phyloP scores from a whole-genome alignment of 2,888 invertebrate genomes.

The Dasysyrphus albostriatus region DNA sequence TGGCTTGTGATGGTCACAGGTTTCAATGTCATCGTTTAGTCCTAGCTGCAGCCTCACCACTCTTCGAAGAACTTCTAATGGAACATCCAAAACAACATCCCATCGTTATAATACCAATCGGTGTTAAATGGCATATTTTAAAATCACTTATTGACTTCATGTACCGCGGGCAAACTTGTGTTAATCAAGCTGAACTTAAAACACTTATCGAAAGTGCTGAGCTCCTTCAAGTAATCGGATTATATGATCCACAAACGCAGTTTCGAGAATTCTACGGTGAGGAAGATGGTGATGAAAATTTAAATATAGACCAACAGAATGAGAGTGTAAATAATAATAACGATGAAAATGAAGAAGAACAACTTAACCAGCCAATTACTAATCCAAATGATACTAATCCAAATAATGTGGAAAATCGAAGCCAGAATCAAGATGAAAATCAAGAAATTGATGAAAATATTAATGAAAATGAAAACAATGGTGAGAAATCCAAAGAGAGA shows the following conservation, averaged over 20 bases:
- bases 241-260: slow-evolving; percentile 74
- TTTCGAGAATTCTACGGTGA: slow-evolving; percentile 31
- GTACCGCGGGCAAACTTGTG: slow-evolving; percentile 93
- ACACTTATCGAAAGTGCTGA: slow-evolving; percentile 91
- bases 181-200: slow-evolving; percentile 90
- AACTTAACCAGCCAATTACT: neutral
- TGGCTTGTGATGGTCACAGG: slow-evolving; percentile 92
- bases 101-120: slow-evolving; percentile 90
- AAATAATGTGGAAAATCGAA: neutral
- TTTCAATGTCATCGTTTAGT: slow-evolving; percentile 92
- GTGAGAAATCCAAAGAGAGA: neutral
- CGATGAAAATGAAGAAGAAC: neutral
- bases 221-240: slow-evolving; percentile 90
- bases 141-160: slow-evolving; percentile 92
- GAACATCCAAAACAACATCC: slow-evolving; percentile 91
- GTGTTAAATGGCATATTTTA: slow-evolving; percentile 91
- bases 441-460: neutral
- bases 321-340: neutral
- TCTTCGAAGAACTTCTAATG: slow-evolving; percentile 84
- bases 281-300: neutral
- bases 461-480: neutral
- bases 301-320: neutral
- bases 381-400: neutral
- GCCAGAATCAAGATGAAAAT: neutral
- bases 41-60: slow-evolving; percentile 91